phyloP scores from a whole-genome alignment of 2,888 invertebrate genomes.

The Stramonita haemastoma region DNA sequence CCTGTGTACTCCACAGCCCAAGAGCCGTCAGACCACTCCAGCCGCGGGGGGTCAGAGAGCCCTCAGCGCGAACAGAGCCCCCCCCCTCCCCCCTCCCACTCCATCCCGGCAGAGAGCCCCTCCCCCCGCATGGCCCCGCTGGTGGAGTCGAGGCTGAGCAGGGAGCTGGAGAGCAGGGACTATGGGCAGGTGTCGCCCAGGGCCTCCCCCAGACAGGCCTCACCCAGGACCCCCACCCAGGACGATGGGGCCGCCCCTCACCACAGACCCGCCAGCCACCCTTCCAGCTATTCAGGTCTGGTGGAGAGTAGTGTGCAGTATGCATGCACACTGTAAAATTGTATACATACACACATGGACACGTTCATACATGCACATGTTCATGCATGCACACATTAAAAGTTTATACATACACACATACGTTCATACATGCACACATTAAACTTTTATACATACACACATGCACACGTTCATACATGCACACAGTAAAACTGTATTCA shows the following conservation, averaged over 20 bases:
- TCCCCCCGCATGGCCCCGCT: slow-evolving; percentile 21
- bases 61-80: slow-evolving; percentile 50
- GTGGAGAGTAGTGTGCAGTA: not conserved
- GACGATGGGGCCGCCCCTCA: slow-evolving; percentile 34
- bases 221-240: slow-evolving; percentile 22
- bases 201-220: slow-evolving; percentile 36
- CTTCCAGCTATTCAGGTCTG: slow-evolving; percentile 47
- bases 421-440: too few relatives aligned
- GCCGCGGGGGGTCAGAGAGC: slow-evolving; percentile 40
- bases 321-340: too few relatives aligned
- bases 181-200: slow-evolving; percentile 21
- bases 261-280: slow-evolving; percentile 42
- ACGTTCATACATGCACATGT: too few relatives aligned
- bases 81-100: slow-evolving; percentile 39
- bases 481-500: too few relatives aligned
- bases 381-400: too few relatives aligned
- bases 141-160: not conserved
- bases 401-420: too few relatives aligned
- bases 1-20: slow-evolving; percentile 40
- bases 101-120: slow-evolving; percentile 33
- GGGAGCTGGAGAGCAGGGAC: not conserved
- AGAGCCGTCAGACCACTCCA: slow-evolving; percentile 53
- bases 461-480: too few relatives aligned
- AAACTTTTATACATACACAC: too few relatives aligned
- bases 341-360: too few relatives aligned